Evolutionary conservation across 2,888 invertebrate species (phyloP), one percentile per base, ranked within the genome.

Genomic region (Drosophila bunnanda): DNA sequence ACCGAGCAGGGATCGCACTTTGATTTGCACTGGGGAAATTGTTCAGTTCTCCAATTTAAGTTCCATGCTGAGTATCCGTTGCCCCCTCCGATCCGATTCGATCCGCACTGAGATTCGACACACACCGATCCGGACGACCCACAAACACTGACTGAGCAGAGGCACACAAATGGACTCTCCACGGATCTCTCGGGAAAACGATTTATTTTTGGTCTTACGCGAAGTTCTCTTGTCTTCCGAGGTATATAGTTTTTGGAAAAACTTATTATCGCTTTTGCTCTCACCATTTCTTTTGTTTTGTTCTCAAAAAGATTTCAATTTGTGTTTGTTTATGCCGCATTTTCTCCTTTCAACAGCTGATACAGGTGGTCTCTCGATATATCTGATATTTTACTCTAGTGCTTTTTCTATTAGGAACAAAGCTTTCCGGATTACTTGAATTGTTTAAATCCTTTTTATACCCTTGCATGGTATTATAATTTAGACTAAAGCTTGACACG

Each of bases 241-340:
- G 54, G 28, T 54, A 56, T 38, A 56, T 66, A 59, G 71, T 64
- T 77, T 84, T 86, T 81, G 84, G 87, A 83, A 86, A 57, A 75
- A 48, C 39, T 57, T 57, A 30, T 54, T 67, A 25, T 57, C n/a
- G 36, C 22, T 3, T 46, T 48, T 53, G 20, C 59, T 59, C 56
- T 60, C 15, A 62, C 50, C 53, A 70, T 56, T 71, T 71, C 68
- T 79, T 85, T 80, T 80, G 80, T 79, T 82, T 59, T 41, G 38
- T 61, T 70, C 46, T 44, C 43, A 12, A 73, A 72, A 43, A 71
- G 61, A 64, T 55, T 65, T 55, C 56, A 60, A 46, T 69, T 56
- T 56, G 43, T 62, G 60, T 39, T 64, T 60, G 38, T 34, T 56
- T 56, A 60, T 15, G 59, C 56, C 41, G 59, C n/a, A 55, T 30